Evolutionary conservation across 2,797 vertebrate genomes (phyloP).

Genomic region (Sebastes reedi): DNA sequence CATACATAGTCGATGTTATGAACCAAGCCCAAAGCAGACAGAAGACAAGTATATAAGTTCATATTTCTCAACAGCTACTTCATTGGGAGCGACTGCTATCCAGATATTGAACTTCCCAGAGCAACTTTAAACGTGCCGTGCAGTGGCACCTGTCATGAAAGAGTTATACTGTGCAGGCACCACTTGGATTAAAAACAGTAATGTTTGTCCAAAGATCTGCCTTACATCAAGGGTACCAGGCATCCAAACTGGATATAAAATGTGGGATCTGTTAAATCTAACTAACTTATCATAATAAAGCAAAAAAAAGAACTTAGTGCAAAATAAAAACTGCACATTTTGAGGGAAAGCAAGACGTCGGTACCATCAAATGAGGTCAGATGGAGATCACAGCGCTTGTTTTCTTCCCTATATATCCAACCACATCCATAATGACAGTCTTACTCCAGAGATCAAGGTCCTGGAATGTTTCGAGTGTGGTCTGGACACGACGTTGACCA

Average conservation of each 20-base stretch:
- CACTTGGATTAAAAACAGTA: background rate
- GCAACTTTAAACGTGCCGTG: no score
- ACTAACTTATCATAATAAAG: background rate
- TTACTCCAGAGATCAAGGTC: constrained; percentile 58
- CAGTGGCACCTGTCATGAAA: background rate
- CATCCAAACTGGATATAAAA: background rate
- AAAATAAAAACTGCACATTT: constrained; percentile 40
- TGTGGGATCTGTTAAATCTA: background rate
- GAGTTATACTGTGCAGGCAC: background rate
- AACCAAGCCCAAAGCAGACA: no score
- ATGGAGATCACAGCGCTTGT: constrained; percentile 41
- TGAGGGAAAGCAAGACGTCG: background rate
- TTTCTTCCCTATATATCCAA: constrained; percentile 63
- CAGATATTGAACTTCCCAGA: no score
- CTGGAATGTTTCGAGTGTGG: constrained; percentile 60
- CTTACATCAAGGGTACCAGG: background rate
- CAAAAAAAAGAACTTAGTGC: background rate
- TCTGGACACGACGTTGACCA: constrained; percentile 65
- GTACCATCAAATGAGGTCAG: constrained; percentile 28
- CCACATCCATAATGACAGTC: constrained; percentile 82
- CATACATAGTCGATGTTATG: no score
- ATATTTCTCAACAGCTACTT: no score
- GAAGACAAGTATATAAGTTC: no score
- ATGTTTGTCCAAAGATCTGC: background rate
- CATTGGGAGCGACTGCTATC: no score